Conservation (phyloP, 2,888 invertebrate genomes). For the Ormyrus labotus region DNA sequence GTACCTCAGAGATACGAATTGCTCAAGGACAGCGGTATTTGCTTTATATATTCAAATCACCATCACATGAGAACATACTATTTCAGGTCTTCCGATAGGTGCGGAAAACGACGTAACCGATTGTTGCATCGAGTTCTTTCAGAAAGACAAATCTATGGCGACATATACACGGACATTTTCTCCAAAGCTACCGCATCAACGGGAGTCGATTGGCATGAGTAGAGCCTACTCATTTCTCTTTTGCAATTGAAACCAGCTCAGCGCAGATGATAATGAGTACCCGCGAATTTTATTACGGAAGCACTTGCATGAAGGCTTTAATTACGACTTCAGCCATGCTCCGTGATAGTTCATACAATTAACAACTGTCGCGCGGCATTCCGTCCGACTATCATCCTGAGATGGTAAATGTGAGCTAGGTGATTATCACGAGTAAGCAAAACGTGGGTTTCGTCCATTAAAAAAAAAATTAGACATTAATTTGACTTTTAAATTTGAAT, state of each 20-base stretch:
- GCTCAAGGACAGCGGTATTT: not conserved
- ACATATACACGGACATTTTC: no score
- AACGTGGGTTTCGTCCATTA: conserved; percentile 40
- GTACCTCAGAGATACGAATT: not conserved
- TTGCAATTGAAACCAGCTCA: not conserved
- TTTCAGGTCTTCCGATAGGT: not conserved
- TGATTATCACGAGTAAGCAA: conserved; percentile 30
- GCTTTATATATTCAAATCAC: not conserved
- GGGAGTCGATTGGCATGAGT: not conserved
- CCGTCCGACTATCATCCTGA: conserved; percentile 49
- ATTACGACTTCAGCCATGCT: not conserved
- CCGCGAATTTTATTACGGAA: not conserved
- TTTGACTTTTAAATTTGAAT: conserved; percentile 24
- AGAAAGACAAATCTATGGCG: not conserved
- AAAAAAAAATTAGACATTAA: conserved; percentile 43
- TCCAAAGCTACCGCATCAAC: no score
- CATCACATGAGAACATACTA: not conserved
- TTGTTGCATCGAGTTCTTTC: not conserved
- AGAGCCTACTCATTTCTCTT: not conserved
- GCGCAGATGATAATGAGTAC: not conserved
- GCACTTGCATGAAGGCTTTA: not conserved
- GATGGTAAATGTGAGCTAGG: conserved; percentile 21
- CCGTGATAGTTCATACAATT: not conserved
- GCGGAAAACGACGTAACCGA: not conserved
- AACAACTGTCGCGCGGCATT: not conserved